Evolutionary conservation across 92 coral and sea anemone species (phyloP).

Genomic region (Parazoanthus swiftii): DNA sequence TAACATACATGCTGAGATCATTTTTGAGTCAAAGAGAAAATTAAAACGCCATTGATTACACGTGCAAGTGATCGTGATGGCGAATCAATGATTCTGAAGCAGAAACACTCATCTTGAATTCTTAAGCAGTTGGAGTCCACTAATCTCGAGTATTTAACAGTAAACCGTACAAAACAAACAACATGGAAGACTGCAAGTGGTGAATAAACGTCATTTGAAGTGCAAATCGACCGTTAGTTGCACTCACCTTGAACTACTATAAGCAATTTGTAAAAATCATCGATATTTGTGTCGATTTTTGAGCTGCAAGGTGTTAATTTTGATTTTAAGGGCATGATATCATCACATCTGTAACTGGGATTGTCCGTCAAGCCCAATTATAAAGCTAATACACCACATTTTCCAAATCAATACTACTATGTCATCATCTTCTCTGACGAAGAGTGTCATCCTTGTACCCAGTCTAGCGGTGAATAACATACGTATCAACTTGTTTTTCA

Average conservation of each 20-base stretch:
- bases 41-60: neutral
- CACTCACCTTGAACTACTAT: too few species aligned
- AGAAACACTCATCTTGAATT: neutral
- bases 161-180: neutral
- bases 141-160: neutral
- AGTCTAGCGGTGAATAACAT: too few species aligned
- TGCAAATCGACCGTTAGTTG: neutral
- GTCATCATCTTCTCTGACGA: neutral
- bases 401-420: neutral
- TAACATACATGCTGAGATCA: neutral
- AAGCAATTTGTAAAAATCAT: too few species aligned
- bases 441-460: too few species aligned
- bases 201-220: too few species aligned
- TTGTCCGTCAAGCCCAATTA: neutral
- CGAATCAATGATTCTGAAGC: neutral
- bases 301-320: too few species aligned
- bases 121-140: neutral
- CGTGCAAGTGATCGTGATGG: neutral
- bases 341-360: neutral
- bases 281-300: too few species aligned
- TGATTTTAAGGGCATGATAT: neutral
- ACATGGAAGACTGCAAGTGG: too few species aligned
- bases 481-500: too few species aligned
- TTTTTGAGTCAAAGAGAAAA: neutral
- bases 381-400: neutral